Conservation (phyloP, 2,113 vertebrate genomes). For the Porphyrio hochstetteri region DNA sequence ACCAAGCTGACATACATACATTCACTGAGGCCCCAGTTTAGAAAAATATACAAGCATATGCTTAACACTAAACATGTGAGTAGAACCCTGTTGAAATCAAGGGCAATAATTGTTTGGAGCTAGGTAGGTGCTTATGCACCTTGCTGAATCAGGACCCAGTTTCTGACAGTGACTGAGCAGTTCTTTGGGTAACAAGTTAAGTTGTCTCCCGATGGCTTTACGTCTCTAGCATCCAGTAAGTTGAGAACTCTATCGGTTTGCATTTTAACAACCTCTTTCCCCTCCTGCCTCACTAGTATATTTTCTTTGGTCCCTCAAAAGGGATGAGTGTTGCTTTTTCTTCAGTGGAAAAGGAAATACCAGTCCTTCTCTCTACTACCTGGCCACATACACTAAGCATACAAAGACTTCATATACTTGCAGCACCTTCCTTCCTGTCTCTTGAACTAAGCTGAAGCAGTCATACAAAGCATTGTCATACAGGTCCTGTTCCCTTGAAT, state of each 20-base stretch:
- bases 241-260: background rate
- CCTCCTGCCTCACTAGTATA: background rate
- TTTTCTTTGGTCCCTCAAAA: background rate
- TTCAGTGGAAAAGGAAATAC: background rate
- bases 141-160: background rate
- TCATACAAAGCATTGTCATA: background rate
- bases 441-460: background rate
- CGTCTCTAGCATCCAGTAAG: background rate
- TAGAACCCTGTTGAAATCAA: background rate
- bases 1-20: background rate
- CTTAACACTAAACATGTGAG: background rate
- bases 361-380: background rate
- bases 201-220: background rate
- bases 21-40: background rate
- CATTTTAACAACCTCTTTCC: background rate
- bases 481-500: background rate
- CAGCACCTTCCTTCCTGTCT: background rate
- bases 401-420: background rate
- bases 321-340: background rate
- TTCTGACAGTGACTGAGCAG: background rate
- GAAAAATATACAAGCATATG: background rate
- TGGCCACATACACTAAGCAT: background rate
- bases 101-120: background rate
- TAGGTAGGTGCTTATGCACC: background rate
- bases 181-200: background rate